phyloP scores from a whole-genome alignment of 2,888 invertebrate species.

The Ophion slaviceki region DNA sequence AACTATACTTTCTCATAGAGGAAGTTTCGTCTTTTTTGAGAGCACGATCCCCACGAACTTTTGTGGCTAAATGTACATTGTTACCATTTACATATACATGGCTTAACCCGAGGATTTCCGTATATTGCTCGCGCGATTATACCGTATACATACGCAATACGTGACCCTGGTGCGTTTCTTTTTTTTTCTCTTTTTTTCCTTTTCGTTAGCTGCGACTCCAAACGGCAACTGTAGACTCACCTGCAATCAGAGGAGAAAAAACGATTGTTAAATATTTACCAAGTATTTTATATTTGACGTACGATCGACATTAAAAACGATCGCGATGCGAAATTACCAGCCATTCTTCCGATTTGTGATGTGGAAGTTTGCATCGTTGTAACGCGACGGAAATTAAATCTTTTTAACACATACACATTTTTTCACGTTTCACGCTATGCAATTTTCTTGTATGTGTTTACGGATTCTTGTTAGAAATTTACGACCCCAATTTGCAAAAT shows the following conservation, averaged over 20 bases:
- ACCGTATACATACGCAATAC: slow-evolving; percentile 23
- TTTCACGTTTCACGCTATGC: too few relatives aligned
- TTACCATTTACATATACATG: slow-evolving; percentile 13
- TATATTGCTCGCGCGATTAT: slow-evolving; percentile 22
- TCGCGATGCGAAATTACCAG: background rate
- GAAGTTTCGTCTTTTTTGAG: background rate
- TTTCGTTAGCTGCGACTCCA: slow-evolving; percentile 1
- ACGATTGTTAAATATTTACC: background rate
- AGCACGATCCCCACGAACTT: slow-evolving; percentile 3
- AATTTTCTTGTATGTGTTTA: too few relatives aligned
- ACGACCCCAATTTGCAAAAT: too few relatives aligned
- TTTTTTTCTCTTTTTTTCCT: background rate
- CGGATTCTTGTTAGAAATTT: too few relatives aligned
- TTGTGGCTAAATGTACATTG: slow-evolving; percentile 1
- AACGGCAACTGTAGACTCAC: slow-evolving; percentile 65
- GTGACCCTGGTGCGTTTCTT: background rate
- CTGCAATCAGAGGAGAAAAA: slow-evolving; percentile 65
- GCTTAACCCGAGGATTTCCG: slow-evolving; percentile 8
- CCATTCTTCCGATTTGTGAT: too few relatives aligned
- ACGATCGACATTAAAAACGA: background rate
- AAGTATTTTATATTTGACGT: background rate
- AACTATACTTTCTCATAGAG: background rate
- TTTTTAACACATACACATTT: too few relatives aligned
- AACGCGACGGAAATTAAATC: too few relatives aligned
- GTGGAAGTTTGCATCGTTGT: too few relatives aligned